Evolutionary conservation across 2,888 invertebrate genomes (phyloP).

Genomic region (Pherbina coryleti): DNA sequence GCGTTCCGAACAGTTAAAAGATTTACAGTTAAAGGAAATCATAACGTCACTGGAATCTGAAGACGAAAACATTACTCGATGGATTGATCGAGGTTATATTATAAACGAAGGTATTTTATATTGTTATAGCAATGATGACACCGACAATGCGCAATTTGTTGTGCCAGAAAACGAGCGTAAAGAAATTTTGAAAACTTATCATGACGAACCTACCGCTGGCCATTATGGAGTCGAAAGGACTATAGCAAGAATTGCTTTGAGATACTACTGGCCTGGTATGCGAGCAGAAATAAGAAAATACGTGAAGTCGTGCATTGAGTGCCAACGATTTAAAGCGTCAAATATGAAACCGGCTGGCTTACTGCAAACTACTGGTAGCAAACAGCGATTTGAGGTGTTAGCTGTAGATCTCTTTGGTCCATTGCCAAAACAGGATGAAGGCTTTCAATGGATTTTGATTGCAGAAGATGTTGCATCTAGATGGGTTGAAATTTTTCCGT

Average conservation of each 20-base stretch:
- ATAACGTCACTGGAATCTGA: slow-evolving; percentile 33
- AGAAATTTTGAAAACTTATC: slow-evolving; percentile 36
- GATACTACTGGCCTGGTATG: slow-evolving; percentile 47
- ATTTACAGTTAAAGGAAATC: slow-evolving; percentile 29
- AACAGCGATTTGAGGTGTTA: neutral
- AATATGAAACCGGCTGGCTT: neutral
- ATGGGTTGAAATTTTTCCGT: neutral
- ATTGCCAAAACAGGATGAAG: neutral
- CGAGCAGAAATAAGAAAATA: slow-evolving; percentile 38
- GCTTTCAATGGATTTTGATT: neutral
- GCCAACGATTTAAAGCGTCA: slow-evolving; percentile 32
- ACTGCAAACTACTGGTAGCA: neutral
- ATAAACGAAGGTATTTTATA: slow-evolving; percentile 35
- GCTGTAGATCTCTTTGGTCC: neutral
- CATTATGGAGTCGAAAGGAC: slow-evolving; percentile 45
- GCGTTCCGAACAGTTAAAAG: slow-evolving; percentile 21
- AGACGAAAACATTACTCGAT: neutral
- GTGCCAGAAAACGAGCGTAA: slow-evolving; percentile 30
- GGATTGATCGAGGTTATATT: slow-evolving; percentile 20
- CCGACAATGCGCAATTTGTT: slow-evolving; percentile 38
- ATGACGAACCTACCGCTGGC: slow-evolving; percentile 46
- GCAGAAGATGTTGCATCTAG: slow-evolving; percentile 7
- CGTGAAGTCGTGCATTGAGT: slow-evolving; percentile 39
- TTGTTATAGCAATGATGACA: slow-evolving; percentile 36
- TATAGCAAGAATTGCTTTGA: slow-evolving; percentile 34